Evolutionary conservation across 2,888 invertebrate genomes (phyloP).

Genomic region (Nipponacmea schrenckii): DNA sequence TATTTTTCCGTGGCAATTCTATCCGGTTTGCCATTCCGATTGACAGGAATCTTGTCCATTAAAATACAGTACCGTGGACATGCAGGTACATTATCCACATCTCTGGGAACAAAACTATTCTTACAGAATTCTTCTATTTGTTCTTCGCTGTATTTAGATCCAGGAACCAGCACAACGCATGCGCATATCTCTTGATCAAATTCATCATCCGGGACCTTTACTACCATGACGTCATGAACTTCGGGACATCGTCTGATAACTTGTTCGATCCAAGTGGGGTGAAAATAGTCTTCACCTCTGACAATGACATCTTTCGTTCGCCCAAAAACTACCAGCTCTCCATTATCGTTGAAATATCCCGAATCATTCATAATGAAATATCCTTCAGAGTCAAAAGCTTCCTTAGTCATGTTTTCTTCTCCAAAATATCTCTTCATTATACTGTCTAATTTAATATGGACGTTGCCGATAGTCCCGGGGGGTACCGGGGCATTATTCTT

Average conservation of each 20-base stretch:
- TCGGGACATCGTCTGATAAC: slow-evolving; percentile 11
- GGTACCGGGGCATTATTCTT: slow-evolving; percentile 11
- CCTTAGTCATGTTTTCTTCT: not conserved
- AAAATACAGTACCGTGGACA: too few relatives aligned
- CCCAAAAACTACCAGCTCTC: slow-evolving; percentile 2
- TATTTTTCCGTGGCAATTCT: not conserved
- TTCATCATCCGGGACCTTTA: slow-evolving; percentile 11
- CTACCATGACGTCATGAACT: slow-evolving; percentile 6
- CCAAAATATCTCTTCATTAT: not conserved
- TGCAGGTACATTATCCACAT: not conserved
- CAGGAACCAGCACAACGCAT: not conserved
- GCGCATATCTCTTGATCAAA: slow-evolving; percentile 6
- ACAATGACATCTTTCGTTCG: slow-evolving; percentile 17
- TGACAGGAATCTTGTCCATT: too few relatives aligned
- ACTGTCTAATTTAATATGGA: not conserved
- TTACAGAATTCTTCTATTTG: slow-evolving; percentile 7
- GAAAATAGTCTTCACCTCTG: slow-evolving; percentile 12
- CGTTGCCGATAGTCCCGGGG: not conserved
- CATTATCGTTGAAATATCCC: not conserved
- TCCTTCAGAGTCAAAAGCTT: not conserved
- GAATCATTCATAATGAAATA: slow-evolving; percentile 9
- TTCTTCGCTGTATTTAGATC: not conserved
- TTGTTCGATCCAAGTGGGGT: slow-evolving; percentile 24
- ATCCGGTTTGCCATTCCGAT: not conserved
- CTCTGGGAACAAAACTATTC: slow-evolving; percentile 5